Evolutionary conservation across 2,113 vertebrate species (phyloP).

Genomic region (Tupaia tana): DNA sequence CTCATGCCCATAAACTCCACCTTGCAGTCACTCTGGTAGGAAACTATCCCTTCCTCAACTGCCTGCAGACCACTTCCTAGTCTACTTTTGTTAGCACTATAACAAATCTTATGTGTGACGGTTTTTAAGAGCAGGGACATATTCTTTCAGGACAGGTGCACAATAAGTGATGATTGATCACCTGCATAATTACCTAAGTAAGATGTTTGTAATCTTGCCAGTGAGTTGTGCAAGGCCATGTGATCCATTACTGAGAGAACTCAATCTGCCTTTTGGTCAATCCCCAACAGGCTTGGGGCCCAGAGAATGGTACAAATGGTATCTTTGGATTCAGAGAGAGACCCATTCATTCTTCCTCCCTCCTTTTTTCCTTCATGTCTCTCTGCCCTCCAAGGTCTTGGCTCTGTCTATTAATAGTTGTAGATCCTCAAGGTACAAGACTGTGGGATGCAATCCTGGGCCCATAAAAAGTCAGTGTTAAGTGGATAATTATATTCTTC

Average conservation of each 20-base stretch:
- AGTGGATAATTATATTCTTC: background rate
- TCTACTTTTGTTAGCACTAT: background rate
- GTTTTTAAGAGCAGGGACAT: background rate
- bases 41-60: background rate
- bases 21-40: background rate
- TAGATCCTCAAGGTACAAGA: background rate
- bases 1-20: background rate
- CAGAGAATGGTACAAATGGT: background rate
- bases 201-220: conserved; percentile 60
- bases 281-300: background rate
- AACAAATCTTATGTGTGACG: background rate
- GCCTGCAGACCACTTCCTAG: background rate
- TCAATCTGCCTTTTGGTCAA: background rate
- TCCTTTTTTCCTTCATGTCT: background rate
- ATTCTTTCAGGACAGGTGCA: background rate
- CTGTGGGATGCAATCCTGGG: background rate
- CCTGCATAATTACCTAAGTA: conserved; percentile 51
- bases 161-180: conserved; percentile 62
- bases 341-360: background rate
- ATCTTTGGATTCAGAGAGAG: background rate
- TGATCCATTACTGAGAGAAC: background rate
- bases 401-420: background rate
- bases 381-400: background rate
- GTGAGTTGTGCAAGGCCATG: background rate
- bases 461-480: background rate